These are phyloP conservation scores for Nudaria mundana DNA, from an alignment of 2,888 invertebrate genomes.

Conservation along the genomic window DNA sequence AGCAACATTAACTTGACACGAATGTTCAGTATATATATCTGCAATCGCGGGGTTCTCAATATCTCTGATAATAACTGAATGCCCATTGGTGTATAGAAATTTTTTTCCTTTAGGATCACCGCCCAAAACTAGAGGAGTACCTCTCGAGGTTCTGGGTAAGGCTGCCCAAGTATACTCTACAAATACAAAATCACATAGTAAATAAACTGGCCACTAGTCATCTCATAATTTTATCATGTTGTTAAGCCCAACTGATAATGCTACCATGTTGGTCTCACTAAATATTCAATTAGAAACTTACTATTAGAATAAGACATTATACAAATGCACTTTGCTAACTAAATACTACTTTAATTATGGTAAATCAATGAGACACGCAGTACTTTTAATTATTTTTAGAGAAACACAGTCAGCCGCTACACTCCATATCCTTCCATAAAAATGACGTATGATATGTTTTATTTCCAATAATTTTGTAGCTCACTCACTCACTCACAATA, in stretches of 20 bases:
- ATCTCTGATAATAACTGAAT: constrained; percentile 98
- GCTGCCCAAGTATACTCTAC: constrained; percentile 95
- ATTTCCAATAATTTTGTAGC: constrained; percentile 52
- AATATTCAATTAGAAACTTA: constrained; percentile 51
- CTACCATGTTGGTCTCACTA: constrained; percentile 41
- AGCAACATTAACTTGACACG: constrained; percentile 96
- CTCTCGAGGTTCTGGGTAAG: constrained; percentile 96
- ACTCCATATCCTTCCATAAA: constrained; percentile 59
- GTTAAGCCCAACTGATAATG: constrained; percentile 25
- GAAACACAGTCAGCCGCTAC: constrained; percentile 74
- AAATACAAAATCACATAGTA: constrained; percentile 39
- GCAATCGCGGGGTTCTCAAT: constrained; percentile 97
- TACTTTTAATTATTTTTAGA: constrained; percentile 62
- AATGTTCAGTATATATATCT: constrained; percentile 99
- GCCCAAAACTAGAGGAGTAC: constrained; percentile 96
- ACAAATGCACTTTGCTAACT: constrained; percentile 52
- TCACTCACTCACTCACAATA: constrained; percentile 44
- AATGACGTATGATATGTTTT: constrained; percentile 59
- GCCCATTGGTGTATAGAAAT: constrained; percentile 98
- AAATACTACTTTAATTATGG: constrained; percentile 45
- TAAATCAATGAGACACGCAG: constrained; percentile 49
- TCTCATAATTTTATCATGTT: constrained; percentile 31
- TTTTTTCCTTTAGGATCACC: constrained; percentile 98
- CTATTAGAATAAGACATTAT: constrained; percentile 76
- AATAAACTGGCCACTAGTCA: constrained; percentile 25